Percentiles rank a stretch among this genome's conserved stretches.
These are phyloP conservation scores for Agonopterix alstromeriana DNA, from an alignment of 2,888 invertebrate species.

Conservation along the genomic window DNA sequence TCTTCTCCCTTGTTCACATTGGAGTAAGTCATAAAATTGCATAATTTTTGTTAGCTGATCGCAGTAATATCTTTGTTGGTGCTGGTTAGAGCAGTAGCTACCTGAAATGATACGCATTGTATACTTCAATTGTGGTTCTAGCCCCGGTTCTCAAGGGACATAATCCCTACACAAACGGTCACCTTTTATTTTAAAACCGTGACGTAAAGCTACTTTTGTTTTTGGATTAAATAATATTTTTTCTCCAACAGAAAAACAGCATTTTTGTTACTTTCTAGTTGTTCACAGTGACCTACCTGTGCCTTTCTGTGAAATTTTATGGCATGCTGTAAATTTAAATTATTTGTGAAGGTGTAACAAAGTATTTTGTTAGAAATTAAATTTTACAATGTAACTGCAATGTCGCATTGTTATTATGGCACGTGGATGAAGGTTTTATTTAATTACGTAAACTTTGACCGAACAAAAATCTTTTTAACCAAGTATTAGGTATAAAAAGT, in stretches of 20 bases:
- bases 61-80: too few species aligned
- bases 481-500: too few species aligned
- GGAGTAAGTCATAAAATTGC: too few species aligned
- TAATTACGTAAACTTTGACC: neutral
- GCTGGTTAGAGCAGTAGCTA: constrained; percentile 39
- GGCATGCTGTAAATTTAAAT: constrained; percentile 28
- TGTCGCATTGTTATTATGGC: constrained; percentile 3
- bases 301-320: constrained; percentile 21
- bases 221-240: constrained; percentile 34
- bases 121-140: constrained; percentile 49
- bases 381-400: constrained; percentile 11
- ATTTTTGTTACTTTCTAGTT: constrained; percentile 22
- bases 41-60: too few species aligned
- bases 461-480: neutral
- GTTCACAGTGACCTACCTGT: constrained; percentile 22
- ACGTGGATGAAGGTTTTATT: neutral
- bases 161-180: constrained; percentile 61
- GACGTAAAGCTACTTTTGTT: constrained; percentile 54
- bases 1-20: too few species aligned
- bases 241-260: constrained; percentile 21
- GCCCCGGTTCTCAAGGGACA: constrained; percentile 38
- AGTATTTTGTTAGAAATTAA: constrained; percentile 11
- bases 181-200: constrained; percentile 59
- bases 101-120: constrained; percentile 59
- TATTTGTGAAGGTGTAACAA: constrained; percentile 18